Percentiles rank a stretch among this genome's conserved stretches.
Evolutionary conservation across 1,140 invertebrate genomes (phyloP).

Genomic region (Triops cancriformis): DNA sequence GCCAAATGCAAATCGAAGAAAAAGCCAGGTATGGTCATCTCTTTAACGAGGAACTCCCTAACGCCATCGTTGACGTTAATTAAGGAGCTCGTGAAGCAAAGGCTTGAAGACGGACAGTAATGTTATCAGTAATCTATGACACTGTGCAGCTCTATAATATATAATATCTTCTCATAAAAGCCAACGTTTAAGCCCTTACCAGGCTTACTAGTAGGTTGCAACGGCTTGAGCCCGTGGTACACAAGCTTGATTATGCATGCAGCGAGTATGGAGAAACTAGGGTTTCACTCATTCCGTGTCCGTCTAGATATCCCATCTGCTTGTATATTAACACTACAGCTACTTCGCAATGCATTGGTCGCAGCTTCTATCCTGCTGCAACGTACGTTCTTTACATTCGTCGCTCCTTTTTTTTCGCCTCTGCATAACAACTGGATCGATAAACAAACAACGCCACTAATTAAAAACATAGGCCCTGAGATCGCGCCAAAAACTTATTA

Average conservation of each 20-base stretch:
- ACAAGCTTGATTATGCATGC: conserved; percentile 3
- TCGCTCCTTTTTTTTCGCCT: not conserved
- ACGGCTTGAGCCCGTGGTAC: not conserved
- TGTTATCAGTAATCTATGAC: not conserved
- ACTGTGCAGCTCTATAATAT: not conserved
- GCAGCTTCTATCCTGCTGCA: not conserved
- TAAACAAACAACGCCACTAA: conserved; percentile 1
- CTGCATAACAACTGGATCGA: conserved; percentile 6
- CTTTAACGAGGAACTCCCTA: not conserved
- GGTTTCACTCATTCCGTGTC: not conserved
- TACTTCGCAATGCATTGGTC: not conserved
- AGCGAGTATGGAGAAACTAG: not conserved
- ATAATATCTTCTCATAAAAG: not conserved
- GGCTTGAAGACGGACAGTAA: not conserved
- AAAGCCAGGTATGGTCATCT: not conserved
- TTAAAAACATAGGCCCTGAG: not conserved
- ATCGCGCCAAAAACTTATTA: not conserved
- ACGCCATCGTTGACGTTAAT: conserved; percentile 1
- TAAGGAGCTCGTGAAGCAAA: not conserved
- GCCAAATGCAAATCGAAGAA: conserved; percentile 1
- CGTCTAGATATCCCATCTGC: not conserved
- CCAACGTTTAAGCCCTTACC: not conserved
- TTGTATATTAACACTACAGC: not conserved
- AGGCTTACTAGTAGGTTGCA: not conserved
- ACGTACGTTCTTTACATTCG: not conserved